Evolutionary conservation across 2,888 invertebrate species (phyloP), one percentile per base, ranked within the genome.

Genomic region (Bellardia bayeri): DNA sequence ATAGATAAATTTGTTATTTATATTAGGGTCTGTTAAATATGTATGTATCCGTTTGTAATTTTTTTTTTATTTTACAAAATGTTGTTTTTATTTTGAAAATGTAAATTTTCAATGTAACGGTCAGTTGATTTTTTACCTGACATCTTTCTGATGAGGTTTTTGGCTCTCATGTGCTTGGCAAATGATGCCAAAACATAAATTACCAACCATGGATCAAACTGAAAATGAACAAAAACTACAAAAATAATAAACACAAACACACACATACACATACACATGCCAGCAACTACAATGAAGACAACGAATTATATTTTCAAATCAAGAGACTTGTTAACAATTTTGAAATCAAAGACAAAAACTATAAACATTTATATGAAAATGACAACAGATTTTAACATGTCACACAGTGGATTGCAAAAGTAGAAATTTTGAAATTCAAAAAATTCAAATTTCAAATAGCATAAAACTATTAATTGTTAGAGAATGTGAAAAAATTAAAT

Each of bases 131-230:
- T 75, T 78, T 76, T 76, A 40, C 66, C 51, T 87, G 83, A 87
- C 87, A 87, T 87, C 78, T 84, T 72, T 76, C 81, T 81, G 84
- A 84, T 87, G 84, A 72, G 81, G 66, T 49, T 84, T 87, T 87
- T 87, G 87, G 87, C 87, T 84, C 80, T 84, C 56, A 42, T 80
- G 58, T 72, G 66, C 30, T 45, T 68, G 51, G 74, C 54, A 83
- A 87, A 78, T 87, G 87, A 84, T 87, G 87, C 87, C 84, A 87
- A 87, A 78, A 81, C 84, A 81, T 81, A 81, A 84, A 87, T 84
- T 84, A 81, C 64, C 76, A 72, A 72, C 80, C 71, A 68, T 87
- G 76, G 81, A 87, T 82, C 54, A 81, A 81, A 85, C 45, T 63
- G 23, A 80, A 79, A 45, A 42, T 40, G 40, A 49, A 61, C n/a